Conservation (phyloP, 2,113 vertebrate genomes). For the Gallinago paraguaiae region DNA sequence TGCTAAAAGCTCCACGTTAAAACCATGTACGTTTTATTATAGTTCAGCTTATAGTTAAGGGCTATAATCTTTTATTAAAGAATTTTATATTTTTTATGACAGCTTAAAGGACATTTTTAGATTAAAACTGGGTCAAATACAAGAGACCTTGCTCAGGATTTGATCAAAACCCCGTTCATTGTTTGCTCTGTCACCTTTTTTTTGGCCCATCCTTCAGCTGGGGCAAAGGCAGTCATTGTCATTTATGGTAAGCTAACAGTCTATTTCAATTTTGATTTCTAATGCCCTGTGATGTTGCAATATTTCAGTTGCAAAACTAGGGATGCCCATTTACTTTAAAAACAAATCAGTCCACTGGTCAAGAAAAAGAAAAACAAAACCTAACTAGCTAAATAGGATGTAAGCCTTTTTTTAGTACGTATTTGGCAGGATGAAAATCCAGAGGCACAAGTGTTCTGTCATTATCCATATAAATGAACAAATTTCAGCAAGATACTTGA, state of each 20-base stretch:
- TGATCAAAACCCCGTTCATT: background rate
- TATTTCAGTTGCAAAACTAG: background rate
- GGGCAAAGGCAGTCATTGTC: background rate
- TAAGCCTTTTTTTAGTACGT: background rate
- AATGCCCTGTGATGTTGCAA: background rate
- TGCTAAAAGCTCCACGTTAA: background rate
- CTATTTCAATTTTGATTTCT: background rate
- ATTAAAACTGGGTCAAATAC: background rate
- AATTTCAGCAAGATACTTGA: background rate
- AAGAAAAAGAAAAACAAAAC: background rate
- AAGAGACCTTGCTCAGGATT: background rate
- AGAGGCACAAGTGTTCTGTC: background rate
- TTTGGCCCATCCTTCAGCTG: background rate
- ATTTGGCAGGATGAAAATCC: background rate
- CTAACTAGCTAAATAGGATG: background rate
- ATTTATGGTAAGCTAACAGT: background rate
- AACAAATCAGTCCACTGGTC: background rate
- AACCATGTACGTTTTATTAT: background rate
- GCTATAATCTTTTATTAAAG: background rate
- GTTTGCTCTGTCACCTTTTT: background rate
- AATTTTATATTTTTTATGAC: background rate
- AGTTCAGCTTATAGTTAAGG: background rate
- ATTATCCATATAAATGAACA: background rate
- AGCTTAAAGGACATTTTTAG: background rate
- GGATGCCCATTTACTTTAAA: background rate